Evolutionary conservation across 1,140 invertebrate genomes (phyloP).

Genomic region (Drosophila bocqueti): DNA sequence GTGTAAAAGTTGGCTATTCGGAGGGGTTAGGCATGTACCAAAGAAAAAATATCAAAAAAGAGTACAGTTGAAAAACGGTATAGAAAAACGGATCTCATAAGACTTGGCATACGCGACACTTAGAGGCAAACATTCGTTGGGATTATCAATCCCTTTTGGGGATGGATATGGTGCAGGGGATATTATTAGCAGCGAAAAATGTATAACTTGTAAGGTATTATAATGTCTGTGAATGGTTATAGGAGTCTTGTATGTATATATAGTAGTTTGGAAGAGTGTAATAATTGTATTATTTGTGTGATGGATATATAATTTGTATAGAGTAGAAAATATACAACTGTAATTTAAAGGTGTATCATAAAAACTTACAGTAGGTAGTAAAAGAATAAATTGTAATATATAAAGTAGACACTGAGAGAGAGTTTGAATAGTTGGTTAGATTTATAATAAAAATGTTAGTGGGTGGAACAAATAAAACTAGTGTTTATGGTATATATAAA

Average conservation of each 20-base stretch:
- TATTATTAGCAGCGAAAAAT: conserved; percentile 25
- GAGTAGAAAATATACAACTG: background rate
- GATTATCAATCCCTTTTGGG: background rate
- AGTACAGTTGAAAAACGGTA: conserved; percentile 50
- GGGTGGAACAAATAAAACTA: background rate
- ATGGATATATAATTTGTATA: background rate
- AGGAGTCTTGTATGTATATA: background rate
- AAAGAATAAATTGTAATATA: background rate
- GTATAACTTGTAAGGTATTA: conserved; percentile 1
- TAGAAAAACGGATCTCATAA: conserved; percentile 37
- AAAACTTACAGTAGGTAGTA: background rate
- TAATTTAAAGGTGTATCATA: background rate
- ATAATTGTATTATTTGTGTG: background rate
- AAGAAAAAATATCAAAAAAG: conserved; percentile 52
- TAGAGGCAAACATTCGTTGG: conserved; percentile 44
- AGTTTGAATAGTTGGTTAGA: background rate
- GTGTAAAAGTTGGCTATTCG: conserved; percentile 73
- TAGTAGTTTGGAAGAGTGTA: background rate
- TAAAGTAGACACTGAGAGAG: conserved; percentile 1
- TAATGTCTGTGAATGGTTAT: conserved; percentile 4
- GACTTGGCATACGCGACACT: conserved; percentile 58
- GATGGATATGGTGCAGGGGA: conserved; percentile 7
- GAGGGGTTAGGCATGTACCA: conserved; percentile 59
- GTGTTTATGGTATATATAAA: background rate
- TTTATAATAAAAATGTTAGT: background rate